Evolutionary conservation across 2,888 invertebrate species (phyloP), one percentile per base, ranked within the genome.

Genomic region (Xestia xanthographa): DNA sequence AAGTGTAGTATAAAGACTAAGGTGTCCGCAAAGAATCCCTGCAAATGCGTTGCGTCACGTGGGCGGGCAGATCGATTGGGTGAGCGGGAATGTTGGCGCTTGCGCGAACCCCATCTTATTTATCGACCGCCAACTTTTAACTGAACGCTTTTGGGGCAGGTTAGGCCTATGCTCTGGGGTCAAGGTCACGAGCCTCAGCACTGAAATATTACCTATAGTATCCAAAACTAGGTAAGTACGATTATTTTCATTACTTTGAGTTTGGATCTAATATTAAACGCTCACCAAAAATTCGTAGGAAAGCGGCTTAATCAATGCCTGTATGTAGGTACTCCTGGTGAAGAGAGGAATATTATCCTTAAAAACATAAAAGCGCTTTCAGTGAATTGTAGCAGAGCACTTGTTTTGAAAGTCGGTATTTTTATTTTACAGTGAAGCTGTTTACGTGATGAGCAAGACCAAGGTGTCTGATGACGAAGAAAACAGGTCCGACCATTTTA

Each of bases 81-180:
- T 91, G 92, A 92, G 91, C 91, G 92, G 90, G 89, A 85, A 83
- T 81, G 83, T 83, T 90, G 82, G 95, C 96, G 96, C 95, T 90
- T 94, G 96, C 95, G 95, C 95, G 94, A 93, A 94, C 91, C 89
- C 91, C 86, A 92, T 93, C 92, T 92, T 87, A 89, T 90, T 91
- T 96, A 96, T 96, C 96, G 96, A 96, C 94, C 95, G 92, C 89
- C 85, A 92, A 94, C 94, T 95, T 94, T 92, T 93, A 92, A 93
- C 92, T 91, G 92, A 92, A 94, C 94, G 93, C 95, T 95, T 96
- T 95, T 96, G 96, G 95, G 96, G 96, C 96, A 96, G 96, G 96
- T 97, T 97, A 96, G 96, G 96, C 96, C 95, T 96, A 95, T 94
- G 92, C 93, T 94, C 95, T 92, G 92, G 93, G 96, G 96, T 96